Evolutionary conservation across 2,113 vertebrate genomes (phyloP).

Genomic region (Corythornis vintsioides): DNA sequence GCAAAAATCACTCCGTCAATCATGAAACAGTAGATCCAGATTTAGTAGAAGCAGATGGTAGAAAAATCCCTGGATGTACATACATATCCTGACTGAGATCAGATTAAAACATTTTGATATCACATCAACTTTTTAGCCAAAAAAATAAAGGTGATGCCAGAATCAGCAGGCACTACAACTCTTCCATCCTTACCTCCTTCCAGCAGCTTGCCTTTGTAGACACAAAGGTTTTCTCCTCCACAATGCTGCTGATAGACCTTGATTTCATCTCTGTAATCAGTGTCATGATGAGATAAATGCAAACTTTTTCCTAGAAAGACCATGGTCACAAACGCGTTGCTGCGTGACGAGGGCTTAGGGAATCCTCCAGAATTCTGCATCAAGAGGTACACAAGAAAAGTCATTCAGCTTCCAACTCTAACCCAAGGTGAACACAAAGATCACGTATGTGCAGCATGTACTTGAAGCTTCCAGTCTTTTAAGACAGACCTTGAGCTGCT

Average conservation of each 20-base stretch:
- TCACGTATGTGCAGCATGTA: fast-evolving
- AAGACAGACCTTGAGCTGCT: background rate
- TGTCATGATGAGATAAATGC: conserved; percentile 76
- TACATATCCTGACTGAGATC: conserved; percentile 16
- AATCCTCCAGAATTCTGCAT: conserved; percentile 76
- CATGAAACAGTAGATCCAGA: conserved; percentile 44
- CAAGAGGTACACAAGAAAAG: background rate
- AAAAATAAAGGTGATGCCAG: background rate
- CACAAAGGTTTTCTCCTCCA: conserved; percentile 94
- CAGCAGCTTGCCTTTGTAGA: conserved; percentile 85
- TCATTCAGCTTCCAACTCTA: background rate
- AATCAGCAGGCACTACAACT: background rate
- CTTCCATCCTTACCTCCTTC: conserved; percentile 84
- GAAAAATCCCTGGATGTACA: conserved; percentile 30
- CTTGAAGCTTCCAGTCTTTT: background rate
- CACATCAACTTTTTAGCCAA: conserved; percentile 29
- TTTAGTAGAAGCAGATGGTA: conserved; percentile 48
- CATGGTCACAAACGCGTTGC: conserved; percentile 84
- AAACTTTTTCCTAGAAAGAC: conserved; percentile 86
- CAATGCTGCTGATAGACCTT: conserved; percentile 94
- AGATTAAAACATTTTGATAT: conserved; percentile 43
- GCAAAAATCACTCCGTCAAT: conserved; percentile 47
- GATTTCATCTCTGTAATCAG: conserved; percentile 84
- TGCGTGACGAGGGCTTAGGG: conserved; percentile 78
- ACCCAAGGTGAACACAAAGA: background rate